Evolutionary conservation across 2,797 vertebrate genomes (phyloP), one percentile per base, ranked within the genome.

Genomic region (Sebastes flavidus): DNA sequence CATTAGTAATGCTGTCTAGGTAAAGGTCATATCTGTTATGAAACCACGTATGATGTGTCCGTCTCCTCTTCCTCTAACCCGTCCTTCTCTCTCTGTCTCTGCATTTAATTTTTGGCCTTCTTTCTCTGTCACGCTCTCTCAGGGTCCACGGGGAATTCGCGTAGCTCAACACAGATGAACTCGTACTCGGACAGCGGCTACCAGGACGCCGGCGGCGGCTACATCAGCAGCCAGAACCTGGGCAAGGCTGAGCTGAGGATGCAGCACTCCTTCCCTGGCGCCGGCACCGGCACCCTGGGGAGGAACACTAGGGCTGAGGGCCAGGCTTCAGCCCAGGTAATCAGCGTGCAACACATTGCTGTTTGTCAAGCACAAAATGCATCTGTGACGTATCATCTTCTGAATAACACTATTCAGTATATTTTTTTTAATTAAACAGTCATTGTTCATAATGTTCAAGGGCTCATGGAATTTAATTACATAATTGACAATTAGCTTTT

Each of bases 171-270:
- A 61, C 98, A 98, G 91, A 99, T 99, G 97, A 99, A 99, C 96
- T 99, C 98, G 2, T 99, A 99, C 83, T 98, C 98, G 6, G 98
- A 99, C 93, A 99, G 98, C 38, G 98, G 98, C 87, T 99, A 99
- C 94, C 98, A 99, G 91, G 98, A 99, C 95, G 96, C 97, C 79
- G 93, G 96, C 91, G 97, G 96, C n/a, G 89, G 90, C 94, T 99
- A 98, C 94, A 96, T 96, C 94, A 95, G 96, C 92, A 97, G 95
- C 93, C 98, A 98, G 84, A 97, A 95, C 81, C 67, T 94, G 92
- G 96, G 86, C 90, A 98, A 98, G 91, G 80, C 95, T 11, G 98
- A 99, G 87, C 94, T 94, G 70, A 97, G 97, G 87, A 95, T 96
- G 77, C 97, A 97, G 87, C 97, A 97, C 87, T 96, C 97, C 65